Percentiles rank a stretch among this genome's conserved stretches.
phyloP scores from a whole-genome alignment of 2,113 vertebrate species.

The Brienomyrus longianalis region DNA sequence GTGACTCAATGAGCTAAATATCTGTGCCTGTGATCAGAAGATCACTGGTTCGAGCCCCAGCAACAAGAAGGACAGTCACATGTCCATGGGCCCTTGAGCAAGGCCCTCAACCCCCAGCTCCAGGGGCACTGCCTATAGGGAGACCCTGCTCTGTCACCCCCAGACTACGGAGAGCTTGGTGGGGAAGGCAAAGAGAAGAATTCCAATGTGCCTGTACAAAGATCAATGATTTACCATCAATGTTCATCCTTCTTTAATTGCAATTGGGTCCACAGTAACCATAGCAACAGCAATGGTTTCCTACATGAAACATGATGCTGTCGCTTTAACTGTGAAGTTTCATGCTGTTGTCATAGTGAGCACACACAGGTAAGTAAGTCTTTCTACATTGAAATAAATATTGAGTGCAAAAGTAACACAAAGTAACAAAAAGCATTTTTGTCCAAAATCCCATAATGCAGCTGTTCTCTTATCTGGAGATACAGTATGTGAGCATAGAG shows the following conservation, averaged over 20 bases:
- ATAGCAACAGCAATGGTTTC: not conserved
- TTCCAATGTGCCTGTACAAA: no score
- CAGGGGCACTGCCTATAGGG: no score
- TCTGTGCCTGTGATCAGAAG: no score
- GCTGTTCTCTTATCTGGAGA: not conserved
- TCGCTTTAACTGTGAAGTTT: not conserved
- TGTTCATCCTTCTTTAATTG: not conserved
- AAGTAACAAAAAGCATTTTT: not conserved
- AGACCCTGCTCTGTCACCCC: no score
- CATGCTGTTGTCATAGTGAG: not conserved
- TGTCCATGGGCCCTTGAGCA: no score
- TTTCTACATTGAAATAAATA: not conserved
- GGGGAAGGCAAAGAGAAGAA: no score
- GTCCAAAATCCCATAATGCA: not conserved
- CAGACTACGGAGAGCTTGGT: no score
- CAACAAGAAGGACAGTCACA: no score
- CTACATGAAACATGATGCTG: not conserved
- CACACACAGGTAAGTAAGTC: not conserved
- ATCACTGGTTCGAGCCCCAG: no score
- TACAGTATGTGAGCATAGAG: not conserved
- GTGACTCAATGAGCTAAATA: no score
- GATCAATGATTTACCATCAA: not conserved
- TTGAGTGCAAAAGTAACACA: not conserved
- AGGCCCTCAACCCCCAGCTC: no score
- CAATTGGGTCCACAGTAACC: not conserved